Evolutionary conservation across 2,113 vertebrate genomes (phyloP).

Genomic region (Cryptomyrus ogoouensis): DNA sequence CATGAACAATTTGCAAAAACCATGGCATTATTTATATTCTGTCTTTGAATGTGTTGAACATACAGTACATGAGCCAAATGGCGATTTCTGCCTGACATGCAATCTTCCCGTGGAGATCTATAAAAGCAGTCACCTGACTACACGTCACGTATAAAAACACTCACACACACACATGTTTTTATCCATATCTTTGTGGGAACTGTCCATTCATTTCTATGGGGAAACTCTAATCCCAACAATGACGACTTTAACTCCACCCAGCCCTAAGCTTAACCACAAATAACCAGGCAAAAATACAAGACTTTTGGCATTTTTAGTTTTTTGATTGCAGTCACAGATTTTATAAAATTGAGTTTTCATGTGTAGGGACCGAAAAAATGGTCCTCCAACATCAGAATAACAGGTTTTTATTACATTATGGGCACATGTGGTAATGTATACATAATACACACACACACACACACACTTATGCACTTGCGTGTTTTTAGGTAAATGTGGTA

Average conservation of each 20-base stretch:
- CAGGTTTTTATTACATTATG: background rate
- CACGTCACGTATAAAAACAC: background rate
- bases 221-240: background rate
- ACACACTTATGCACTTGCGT: background rate
- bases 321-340: background rate
- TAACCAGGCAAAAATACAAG: background rate
- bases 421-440: conserved; percentile 37
- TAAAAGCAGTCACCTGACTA: background rate
- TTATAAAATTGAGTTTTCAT: background rate
- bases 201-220: background rate
- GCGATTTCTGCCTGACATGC: background rate
- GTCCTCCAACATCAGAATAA: background rate
- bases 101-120: background rate
- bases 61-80: background rate
- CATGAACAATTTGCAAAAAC: background rate
- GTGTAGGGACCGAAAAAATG: background rate
- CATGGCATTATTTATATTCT: background rate
- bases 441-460: background rate
- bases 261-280: background rate
- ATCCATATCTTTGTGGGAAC: background rate
- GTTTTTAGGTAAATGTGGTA: background rate
- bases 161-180: background rate
- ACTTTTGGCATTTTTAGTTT: background rate
- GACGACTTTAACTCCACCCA: background rate
- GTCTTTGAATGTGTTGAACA: background rate